These are phyloP conservation scores for Dolichotis patagonum DNA, from an alignment of 2,113 vertebrate species.

Conservation along the genomic window DNA sequence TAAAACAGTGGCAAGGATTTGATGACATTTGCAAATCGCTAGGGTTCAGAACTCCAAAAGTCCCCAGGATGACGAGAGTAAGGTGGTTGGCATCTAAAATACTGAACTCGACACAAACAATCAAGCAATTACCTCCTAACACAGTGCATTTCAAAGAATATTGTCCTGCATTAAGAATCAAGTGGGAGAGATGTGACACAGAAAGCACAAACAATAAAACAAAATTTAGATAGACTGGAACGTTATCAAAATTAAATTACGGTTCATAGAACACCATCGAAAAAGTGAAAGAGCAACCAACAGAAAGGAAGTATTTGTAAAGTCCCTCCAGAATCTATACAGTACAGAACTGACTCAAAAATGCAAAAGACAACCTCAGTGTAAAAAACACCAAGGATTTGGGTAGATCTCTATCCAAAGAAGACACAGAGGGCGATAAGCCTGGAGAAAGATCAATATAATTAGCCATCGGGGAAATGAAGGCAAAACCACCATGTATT, in stretches of 20 bases:
- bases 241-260: not conserved
- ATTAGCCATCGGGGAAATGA: not conserved
- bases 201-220: not conserved
- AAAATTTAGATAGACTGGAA: not conserved
- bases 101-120: not conserved
- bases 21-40: not conserved
- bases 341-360: not conserved
- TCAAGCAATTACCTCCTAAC: not conserved
- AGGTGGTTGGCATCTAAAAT: not conserved
- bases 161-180: not conserved
- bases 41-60: not conserved
- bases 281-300: not conserved
- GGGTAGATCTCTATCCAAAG: not conserved
- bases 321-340: not conserved
- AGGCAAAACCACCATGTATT: not conserved
- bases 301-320: not conserved
- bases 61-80: not conserved
- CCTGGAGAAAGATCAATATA: not conserved
- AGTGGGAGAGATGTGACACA: not conserved
- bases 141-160: not conserved
- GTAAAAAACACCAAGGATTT: too few relatives aligned
- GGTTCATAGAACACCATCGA: not conserved
- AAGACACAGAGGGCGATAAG: too few relatives aligned
- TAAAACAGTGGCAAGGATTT: not conserved
- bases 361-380: not conserved